Conservation (phyloP, 2,888 invertebrate species). For the Carcina quercana region DNA sequence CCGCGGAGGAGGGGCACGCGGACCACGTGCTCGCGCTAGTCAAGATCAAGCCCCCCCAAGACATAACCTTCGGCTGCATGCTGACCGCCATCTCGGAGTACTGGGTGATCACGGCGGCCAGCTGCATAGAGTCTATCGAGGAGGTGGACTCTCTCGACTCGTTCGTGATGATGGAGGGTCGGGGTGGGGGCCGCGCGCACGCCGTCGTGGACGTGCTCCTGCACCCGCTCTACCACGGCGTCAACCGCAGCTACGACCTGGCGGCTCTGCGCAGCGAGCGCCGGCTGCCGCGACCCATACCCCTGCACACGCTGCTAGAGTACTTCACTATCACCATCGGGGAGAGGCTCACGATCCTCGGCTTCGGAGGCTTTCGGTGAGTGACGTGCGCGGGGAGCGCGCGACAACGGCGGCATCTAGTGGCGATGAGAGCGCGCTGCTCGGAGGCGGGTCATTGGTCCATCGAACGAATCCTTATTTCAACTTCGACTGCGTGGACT, state of each 20-base stretch:
- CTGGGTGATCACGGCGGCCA: conserved; percentile 55
- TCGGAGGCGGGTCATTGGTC: no score
- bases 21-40: conserved; percentile 39
- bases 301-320: conserved; percentile 33
- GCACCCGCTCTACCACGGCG: conserved; percentile 43
- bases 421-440: no score
- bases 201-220: conserved; percentile 35
- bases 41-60: conserved; percentile 33
- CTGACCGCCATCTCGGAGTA: conserved; percentile 37
- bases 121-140: conserved; percentile 52
- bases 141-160: conserved; percentile 48
- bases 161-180: conserved; percentile 43
- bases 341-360: conserved; percentile 39
- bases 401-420: background rate
- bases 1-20: conserved; percentile 20
- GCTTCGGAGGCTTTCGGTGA: conserved; percentile 50
- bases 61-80: conserved; percentile 47
- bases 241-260: conserved; percentile 35
- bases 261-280: conserved; percentile 38
- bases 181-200: conserved; percentile 30
- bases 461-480: no score
- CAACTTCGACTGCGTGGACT: no score
- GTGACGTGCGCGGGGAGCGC: background rate
- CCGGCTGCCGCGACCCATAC: conserved; percentile 1
- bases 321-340: conserved; percentile 40